A percentile compares a stretch with the other conserved stretches of the same genome.
phyloP scores from a whole-genome alignment of 2,888 invertebrate species.

The Aquatica leii region DNA sequence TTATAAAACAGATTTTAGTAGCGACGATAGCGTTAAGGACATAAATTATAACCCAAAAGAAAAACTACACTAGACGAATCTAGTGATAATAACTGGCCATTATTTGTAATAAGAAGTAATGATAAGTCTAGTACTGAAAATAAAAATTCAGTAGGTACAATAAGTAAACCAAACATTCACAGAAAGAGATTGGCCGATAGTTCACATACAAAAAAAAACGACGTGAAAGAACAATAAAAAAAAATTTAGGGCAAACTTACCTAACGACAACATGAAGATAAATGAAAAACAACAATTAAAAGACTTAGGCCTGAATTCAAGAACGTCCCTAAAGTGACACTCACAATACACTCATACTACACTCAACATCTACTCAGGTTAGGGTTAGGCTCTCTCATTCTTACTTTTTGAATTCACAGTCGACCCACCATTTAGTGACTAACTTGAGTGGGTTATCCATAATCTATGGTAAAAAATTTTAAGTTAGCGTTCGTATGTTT shows the following conservation, averaged over 20 bases:
- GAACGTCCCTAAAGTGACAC: too few species aligned
- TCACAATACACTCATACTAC: too few species aligned
- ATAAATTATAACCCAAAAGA: background rate
- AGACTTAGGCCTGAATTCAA: too few species aligned
- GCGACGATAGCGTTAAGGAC: slow-evolving; percentile 5
- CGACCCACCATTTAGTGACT: too few species aligned
- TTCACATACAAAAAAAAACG: slow-evolving; percentile 1
- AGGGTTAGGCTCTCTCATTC: too few species aligned
- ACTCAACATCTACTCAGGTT: too few species aligned
- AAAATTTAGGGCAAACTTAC: too few species aligned
- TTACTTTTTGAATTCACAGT: too few species aligned
- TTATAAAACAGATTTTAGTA: background rate
- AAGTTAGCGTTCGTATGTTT: too few species aligned
- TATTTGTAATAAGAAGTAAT: background rate
- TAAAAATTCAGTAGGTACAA: background rate
- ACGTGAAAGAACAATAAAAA: background rate
- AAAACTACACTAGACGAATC: background rate
- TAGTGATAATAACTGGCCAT: slow-evolving; percentile 1
- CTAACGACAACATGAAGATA: background rate
- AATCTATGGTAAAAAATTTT: too few species aligned
- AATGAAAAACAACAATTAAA: background rate
- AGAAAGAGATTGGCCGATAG: background rate
- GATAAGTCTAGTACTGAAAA: background rate
- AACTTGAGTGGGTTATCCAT: too few species aligned
- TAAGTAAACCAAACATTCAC: background rate